phyloP scores from a whole-genome alignment of 92 coral and sea anemone genomes.

The Muricea muricata region DNA sequence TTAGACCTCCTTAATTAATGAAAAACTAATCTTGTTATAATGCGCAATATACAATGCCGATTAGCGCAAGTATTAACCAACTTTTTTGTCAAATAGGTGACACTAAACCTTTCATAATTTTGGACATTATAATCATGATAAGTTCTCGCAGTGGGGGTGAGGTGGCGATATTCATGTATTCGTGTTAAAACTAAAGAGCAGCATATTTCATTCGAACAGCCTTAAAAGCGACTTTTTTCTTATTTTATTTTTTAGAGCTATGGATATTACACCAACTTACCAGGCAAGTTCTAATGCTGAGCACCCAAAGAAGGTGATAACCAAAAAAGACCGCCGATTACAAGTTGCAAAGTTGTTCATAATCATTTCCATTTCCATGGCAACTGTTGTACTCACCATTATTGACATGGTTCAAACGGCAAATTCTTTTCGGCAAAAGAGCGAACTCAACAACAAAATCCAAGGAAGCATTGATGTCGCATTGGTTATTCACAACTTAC shows the following conservation, averaged over 20 bases:
- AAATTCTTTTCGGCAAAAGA: neutral
- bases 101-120: no score
- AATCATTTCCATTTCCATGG: neutral
- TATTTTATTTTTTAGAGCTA: neutral
- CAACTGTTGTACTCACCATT: neutral
- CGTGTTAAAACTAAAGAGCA: no score
- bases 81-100: no score
- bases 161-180: no score
- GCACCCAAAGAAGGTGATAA: constrained; percentile 5
- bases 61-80: no score
- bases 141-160: no score
- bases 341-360: neutral
- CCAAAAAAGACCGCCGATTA: neutral
- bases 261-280: neutral
- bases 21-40: no score
- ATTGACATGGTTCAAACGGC: constrained; percentile 18
- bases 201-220: no score
- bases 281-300: constrained; percentile 10
- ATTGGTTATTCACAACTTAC: constrained; percentile 23
- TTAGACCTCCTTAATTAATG: no score
- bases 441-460: neutral
- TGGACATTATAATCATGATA: no score
- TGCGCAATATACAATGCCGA: no score
- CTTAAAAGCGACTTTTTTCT: no score
- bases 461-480: constrained; percentile 9